phyloP scores from a whole-genome alignment of 2,797 vertebrate species.

The Chrysocyon brachyurus region DNA sequence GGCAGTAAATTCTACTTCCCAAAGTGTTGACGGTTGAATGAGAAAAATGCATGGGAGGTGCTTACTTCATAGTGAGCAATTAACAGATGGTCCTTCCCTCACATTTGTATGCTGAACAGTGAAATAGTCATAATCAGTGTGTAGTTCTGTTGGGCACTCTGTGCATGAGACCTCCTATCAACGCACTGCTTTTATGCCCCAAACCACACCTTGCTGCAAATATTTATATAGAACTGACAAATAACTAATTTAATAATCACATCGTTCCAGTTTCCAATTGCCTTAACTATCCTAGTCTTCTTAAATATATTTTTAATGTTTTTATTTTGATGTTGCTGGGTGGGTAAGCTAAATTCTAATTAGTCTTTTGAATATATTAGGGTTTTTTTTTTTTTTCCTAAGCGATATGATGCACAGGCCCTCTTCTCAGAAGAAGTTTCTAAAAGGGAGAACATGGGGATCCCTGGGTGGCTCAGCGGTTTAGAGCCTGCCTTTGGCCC shows the following conservation, averaged over 20 bases:
- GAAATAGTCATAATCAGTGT: neutral
- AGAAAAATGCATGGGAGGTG: neutral
- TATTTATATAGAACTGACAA: slow-evolving; percentile 47
- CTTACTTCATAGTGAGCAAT: neutral
- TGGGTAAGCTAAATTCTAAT: slow-evolving; percentile 6
- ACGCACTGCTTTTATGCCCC: neutral
- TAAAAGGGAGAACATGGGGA: slow-evolving; percentile 34
- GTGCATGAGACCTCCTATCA: neutral
- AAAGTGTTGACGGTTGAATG: neutral
- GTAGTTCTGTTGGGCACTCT: neutral
- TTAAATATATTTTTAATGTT: slow-evolving; percentile 36
- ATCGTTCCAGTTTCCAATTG: neutral
- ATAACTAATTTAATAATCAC: neutral
- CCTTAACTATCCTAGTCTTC: neutral
- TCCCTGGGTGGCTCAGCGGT: too few relatives aligned
- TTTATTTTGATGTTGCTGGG: slow-evolving; percentile 34
- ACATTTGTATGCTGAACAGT: neutral
- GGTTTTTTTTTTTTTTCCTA: neutral
- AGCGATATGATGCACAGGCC: neutral
- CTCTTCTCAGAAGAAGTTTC: slow-evolving; percentile 2
- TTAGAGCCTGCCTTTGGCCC: too few relatives aligned
- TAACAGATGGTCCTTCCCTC: neutral
- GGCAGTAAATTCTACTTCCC: neutral
- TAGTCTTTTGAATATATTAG: slow-evolving; percentile 22
- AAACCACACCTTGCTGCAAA: neutral